These are phyloP conservation scores for Cyphomyrus discorhynchus DNA, from an alignment of 2,113 vertebrate genomes.

Conservation along the genomic window DNA sequence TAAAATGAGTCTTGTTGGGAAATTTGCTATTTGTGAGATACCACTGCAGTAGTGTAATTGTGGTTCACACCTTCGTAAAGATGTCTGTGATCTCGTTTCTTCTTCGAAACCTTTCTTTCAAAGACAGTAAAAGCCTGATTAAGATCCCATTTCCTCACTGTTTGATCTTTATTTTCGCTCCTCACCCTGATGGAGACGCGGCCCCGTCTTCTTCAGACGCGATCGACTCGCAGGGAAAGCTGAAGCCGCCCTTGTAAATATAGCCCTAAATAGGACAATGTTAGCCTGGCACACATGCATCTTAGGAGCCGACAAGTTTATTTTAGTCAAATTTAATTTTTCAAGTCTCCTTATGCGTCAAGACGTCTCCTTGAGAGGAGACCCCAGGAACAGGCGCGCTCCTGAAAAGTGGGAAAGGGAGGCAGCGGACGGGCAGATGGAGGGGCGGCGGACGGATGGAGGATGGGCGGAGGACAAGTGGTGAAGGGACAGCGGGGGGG, in stretches of 20 bases:
- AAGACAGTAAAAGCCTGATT: conserved; percentile 2
- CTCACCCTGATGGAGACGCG: not conserved
- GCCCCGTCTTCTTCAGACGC: not conserved
- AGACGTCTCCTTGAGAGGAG: conserved; percentile 64
- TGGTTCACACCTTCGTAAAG: not conserved
- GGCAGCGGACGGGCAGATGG: conserved; percentile 5
- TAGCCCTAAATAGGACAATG: conserved; percentile 70
- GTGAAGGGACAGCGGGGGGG: not conserved
- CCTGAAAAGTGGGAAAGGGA: conserved; percentile 47
- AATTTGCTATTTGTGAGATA: not conserved
- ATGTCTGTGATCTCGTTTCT: not conserved
- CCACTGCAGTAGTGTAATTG: not conserved
- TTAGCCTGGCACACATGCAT: conserved; percentile 63
- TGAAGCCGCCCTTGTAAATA: conserved; percentile 62
- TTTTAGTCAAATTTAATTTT: conserved; percentile 70
- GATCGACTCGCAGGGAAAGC: conserved; percentile 60
- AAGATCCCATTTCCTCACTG: not conserved
- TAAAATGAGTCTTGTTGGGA: not conserved
- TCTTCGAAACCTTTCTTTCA: not conserved
- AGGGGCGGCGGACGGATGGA: not conserved
- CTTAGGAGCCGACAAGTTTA: conserved; percentile 70
- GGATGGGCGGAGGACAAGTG: not conserved
- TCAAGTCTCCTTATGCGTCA: conserved; percentile 66
- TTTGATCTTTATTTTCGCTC: not conserved
- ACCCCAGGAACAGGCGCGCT: conserved; percentile 53